These are phyloP conservation scores for Oreochromis mossambicus DNA, from an alignment of 2,797 vertebrate genomes.

Conservation along the genomic window DNA sequence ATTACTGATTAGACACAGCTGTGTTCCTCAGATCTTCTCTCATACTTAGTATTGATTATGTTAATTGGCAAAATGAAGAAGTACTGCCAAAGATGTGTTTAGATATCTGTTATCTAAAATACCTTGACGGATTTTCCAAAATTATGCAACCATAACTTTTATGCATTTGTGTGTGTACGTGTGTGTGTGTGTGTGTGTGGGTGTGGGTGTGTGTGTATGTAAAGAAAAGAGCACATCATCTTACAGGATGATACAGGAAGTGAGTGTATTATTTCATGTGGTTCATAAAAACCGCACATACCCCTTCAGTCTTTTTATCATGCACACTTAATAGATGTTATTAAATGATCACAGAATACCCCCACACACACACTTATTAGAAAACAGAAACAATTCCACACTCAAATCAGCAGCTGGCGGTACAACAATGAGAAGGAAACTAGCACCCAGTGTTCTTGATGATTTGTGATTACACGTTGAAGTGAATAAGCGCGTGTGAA, in stretches of 20 bases:
- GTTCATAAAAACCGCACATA: slow-evolving; percentile 8
- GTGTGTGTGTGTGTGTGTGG: neutral
- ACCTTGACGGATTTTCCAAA: neutral
- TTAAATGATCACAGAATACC: neutral
- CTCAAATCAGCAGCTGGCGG: neutral
- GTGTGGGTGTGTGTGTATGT: neutral
- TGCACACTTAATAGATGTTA: neutral
- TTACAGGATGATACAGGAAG: slow-evolving; percentile 6
- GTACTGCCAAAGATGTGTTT: neutral
- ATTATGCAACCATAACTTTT: neutral
- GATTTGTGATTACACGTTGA: neutral
- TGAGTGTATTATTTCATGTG: slow-evolving; percentile 6
- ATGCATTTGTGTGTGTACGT: neutral
- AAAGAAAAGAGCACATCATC: neutral
- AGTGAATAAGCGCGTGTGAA: neutral
- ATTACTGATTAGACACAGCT: neutral
- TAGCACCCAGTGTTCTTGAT: neutral
- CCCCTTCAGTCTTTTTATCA: neutral
- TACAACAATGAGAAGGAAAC: neutral
- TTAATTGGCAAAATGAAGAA: neutral
- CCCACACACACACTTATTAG: neutral
- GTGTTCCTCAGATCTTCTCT: neutral
- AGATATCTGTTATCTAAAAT: neutral
- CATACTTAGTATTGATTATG: neutral
- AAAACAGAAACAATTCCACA: neutral